Evolutionary conservation across 2,113 vertebrate genomes (phyloP), one percentile per base, ranked within the genome.

Genomic region (Montifringilla adamsi): DNA sequence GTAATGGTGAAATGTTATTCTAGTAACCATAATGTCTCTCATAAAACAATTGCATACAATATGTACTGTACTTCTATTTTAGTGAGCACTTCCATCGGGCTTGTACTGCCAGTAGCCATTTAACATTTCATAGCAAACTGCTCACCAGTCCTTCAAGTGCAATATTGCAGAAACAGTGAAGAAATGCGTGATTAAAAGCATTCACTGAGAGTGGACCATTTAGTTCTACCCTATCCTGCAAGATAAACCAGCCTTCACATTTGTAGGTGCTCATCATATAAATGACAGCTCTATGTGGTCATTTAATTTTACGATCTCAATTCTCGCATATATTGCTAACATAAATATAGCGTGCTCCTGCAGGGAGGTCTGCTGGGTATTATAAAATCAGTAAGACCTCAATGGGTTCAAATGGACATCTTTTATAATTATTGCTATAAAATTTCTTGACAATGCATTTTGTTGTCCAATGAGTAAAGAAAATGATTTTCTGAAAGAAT

Each of bases 251-350:
- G 96, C 93, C 97, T 96, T 97, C 97, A 98, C 96, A 97, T 98
- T 97, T 97, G 97, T 98, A 97, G 97, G 97, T 89, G 96, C 98
- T 97, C 98, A 98, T 98, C 97, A 97, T 97, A 98, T 97, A 98
- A 98, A 98, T 98, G 98, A 98, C 98, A 98, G 98, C 98, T 98
- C 98, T 99, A 98, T 99, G 98, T 99, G 99, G 98, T 98, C 98
- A 97, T 98, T 97, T 98, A 98, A 98, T 99, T 99, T 99, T 99
- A 99, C 80, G 98, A 98, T 98, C 98, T 99, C 98, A 99, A 99
- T 99, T 99, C 99, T 98, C 91, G 97, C 98, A 98, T 99, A 99
- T 99, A 99, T 99, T 99, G 99, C 99, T 98, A 99, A 98, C 99
- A 99, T 99, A 99, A 99, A 99, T 99, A 99, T 98, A 98, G 97